Percentiles rank a stretch among this genome's conserved stretches.
These are phyloP conservation scores for Uromys caudimaculatus DNA, from an alignment of 2,797 vertebrate species.

Conservation along the genomic window DNA sequence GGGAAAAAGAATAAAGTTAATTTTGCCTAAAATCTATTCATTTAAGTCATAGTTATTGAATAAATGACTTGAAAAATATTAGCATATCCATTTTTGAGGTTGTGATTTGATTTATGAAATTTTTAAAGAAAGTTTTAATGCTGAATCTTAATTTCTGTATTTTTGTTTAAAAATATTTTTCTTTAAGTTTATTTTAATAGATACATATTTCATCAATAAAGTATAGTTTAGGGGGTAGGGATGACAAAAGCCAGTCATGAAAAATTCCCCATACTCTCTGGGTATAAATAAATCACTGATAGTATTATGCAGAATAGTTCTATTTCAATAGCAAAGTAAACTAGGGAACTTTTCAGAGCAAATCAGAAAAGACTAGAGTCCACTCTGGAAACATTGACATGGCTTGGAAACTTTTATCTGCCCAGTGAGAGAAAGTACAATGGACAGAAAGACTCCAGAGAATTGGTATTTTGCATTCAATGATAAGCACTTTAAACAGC, in stretches of 20 bases:
- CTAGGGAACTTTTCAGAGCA: neutral
- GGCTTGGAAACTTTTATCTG: neutral
- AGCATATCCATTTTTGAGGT: neutral
- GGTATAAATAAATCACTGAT: neutral
- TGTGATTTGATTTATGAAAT: slow-evolving; percentile 9
- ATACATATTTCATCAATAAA: neutral
- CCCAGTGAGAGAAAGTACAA: neutral
- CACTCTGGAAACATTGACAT: too few species aligned
- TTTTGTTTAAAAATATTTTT: slow-evolving; percentile 34
- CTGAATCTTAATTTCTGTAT: neutral
- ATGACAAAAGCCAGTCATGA: neutral
- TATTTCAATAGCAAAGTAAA: neutral
- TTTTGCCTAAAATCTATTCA: neutral
- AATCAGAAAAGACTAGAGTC: neutral
- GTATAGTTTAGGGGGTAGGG: neutral
- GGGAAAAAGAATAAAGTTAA: neutral
- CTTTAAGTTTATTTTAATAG: neutral
- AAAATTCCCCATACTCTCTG: neutral
- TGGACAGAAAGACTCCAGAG: neutral
- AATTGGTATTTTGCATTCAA: neutral
- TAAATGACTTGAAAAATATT: slow-evolving; percentile 30
- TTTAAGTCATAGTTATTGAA: neutral
- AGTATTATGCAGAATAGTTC: neutral
- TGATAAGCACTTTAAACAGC: neutral
- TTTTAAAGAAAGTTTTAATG: neutral